These are phyloP conservation scores for Epistrophella euchroma DNA, from an alignment of 2,888 invertebrate species.

Conservation along the genomic window DNA sequence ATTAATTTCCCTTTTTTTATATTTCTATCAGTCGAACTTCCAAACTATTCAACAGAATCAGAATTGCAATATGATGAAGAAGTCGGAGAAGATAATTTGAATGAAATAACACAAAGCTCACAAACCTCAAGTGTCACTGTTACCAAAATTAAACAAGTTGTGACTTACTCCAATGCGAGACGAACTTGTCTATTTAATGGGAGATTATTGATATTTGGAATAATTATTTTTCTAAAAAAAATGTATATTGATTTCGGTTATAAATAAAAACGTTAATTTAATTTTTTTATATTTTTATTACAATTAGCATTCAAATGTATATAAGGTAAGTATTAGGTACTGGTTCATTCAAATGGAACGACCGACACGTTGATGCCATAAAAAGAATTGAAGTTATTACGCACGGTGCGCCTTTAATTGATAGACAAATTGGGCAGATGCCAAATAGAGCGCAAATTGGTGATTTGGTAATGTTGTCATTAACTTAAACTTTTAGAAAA, in stretches of 20 bases:
- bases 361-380: neutral
- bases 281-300: constrained; percentile 11
- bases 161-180: constrained; percentile 19
- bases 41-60: constrained; percentile 83
- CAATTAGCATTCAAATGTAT: neutral
- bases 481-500: constrained; percentile 16
- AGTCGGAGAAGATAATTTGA: constrained; percentile 78
- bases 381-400: constrained; percentile 9
- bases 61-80: constrained; percentile 79
- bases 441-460: constrained; percentile 32
- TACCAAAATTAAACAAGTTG: constrained; percentile 68
- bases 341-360: neutral
- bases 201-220: constrained; percentile 26
- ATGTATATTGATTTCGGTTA: constrained; percentile 15
- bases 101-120: constrained; percentile 80
- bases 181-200: constrained; percentile 9
- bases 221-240: constrained; percentile 21
- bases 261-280: constrained; percentile 40
- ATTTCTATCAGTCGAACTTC: constrained; percentile 80
- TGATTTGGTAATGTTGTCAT: constrained; percentile 25
- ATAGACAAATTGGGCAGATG: constrained; percentile 25
- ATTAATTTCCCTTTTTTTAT: neutral
- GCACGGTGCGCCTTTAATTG: constrained; percentile 9
- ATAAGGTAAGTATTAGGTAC: neutral
- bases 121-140: constrained; percentile 77